Evolutionary conservation across 2,113 vertebrate species (phyloP).

Genomic region (Nerophis ophidion): DNA sequence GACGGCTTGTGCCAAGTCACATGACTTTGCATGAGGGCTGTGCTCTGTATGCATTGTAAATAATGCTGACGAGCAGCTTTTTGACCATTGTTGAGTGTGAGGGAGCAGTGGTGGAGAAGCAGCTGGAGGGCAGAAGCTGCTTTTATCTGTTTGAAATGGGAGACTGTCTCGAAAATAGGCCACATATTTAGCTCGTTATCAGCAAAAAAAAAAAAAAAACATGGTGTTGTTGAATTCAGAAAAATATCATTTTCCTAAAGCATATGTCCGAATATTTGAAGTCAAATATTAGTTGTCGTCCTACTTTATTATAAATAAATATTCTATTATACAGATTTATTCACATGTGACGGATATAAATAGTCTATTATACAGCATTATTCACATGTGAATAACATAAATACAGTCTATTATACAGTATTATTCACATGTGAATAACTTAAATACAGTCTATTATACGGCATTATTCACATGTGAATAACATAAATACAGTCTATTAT

Average conservation of each 20-base stretch:
- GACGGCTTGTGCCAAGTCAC: not conserved
- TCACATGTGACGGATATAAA: too few species aligned
- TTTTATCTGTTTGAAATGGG: slow-evolving; percentile 27
- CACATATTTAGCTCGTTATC: slow-evolving; percentile 39
- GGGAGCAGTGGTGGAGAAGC: slow-evolving; percentile 38
- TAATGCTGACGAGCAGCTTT: slow-evolving; percentile 52
- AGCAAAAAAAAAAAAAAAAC: slow-evolving; percentile 15
- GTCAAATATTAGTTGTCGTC: too few species aligned
- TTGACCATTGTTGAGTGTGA: slow-evolving; percentile 27
- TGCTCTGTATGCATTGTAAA: slow-evolving; percentile 13
- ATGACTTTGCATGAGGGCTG: slow-evolving; percentile 18
- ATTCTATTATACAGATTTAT: too few species aligned
- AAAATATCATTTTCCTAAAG: not conserved
- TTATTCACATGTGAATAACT: too few species aligned
- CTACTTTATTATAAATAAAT: too few species aligned
- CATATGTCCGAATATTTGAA: too few species aligned
- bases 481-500: too few species aligned
- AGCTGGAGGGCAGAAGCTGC: slow-evolving; percentile 48
- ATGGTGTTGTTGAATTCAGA: not conserved
- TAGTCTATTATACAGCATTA: too few species aligned
- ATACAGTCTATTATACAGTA: too few species aligned
- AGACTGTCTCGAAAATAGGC: slow-evolving; percentile 40
- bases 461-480: too few species aligned
- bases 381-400: too few species aligned
- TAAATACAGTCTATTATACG: too few species aligned